Percentiles rank a stretch among this genome's conserved stretches.
phyloP scores from a whole-genome alignment of 1,140 invertebrate species.

The Diplogasteroides magnus region DNA sequence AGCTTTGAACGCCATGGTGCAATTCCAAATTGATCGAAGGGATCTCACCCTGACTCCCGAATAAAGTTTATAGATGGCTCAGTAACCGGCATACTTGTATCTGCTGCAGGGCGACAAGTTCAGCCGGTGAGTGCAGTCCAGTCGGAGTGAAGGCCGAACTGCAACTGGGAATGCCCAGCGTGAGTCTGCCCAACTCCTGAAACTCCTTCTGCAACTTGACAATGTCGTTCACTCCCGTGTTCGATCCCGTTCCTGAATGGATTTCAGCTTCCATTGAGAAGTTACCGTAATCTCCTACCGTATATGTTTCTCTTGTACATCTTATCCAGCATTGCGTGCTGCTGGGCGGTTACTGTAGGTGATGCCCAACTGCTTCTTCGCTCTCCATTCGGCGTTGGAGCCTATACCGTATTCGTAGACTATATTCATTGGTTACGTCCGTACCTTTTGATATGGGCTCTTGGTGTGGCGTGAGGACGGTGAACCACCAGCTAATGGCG shows the following conservation, averaged over 20 bases:
- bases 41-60: no score
- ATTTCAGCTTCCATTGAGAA: background rate
- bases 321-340: constrained; percentile 10
- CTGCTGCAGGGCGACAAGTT: background rate
- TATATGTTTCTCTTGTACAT: constrained; percentile 20
- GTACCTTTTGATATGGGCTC: constrained; percentile 18
- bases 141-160: background rate
- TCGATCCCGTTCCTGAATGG: background rate
- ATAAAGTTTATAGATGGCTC: no score
- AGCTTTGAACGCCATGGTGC: no score
- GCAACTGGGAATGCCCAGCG: background rate
- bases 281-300: background rate
- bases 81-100: background rate
- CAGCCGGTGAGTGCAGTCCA: background rate
- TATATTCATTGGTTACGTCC: constrained; percentile 7
- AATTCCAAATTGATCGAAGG: no score
- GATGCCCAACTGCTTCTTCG: constrained; percentile 34
- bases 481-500: constrained; percentile 8
- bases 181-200: constrained; percentile 38
- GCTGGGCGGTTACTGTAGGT: constrained; percentile 19
- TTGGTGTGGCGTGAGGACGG: constrained; percentile 19
- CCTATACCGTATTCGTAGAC: background rate
- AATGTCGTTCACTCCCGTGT: constrained; percentile 28
- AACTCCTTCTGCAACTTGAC: constrained; percentile 51
- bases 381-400: background rate